These are phyloP conservation scores for Drosophila sp. DNA, from an alignment of 1,140 invertebrate genomes.

Conservation along the genomic window DNA sequence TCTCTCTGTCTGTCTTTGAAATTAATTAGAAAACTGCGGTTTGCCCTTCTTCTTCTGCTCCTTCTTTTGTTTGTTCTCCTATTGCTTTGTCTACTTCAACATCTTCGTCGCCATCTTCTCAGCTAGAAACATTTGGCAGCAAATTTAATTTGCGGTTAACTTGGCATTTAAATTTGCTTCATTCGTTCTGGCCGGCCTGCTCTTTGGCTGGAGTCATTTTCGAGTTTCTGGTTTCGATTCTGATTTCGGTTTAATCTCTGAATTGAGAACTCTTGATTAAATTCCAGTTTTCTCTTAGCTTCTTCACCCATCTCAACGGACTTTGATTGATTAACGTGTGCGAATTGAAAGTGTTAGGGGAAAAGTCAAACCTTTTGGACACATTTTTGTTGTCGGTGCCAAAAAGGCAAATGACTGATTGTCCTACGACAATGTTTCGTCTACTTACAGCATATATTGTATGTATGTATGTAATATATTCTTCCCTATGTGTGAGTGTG, in stretches of 20 bases:
- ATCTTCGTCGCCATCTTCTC: conserved; percentile 10
- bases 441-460: conserved; percentile 8
- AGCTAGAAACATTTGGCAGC: conserved; percentile 52
- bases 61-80: not conserved
- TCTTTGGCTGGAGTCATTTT: not conserved
- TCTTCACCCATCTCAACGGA: conserved; percentile 2
- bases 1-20: conserved; percentile 28
- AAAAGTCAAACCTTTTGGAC: conserved; percentile 69
- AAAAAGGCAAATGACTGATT: conserved; percentile 69
- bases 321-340: conserved; percentile 73
- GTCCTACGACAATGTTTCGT: conserved; percentile 42
- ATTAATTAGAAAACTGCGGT: conserved; percentile 76
- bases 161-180: conserved; percentile 49
- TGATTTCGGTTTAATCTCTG: conserved; percentile 51
- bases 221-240: not conserved
- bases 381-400: conserved; percentile 33
- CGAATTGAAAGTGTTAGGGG: conserved; percentile 51
- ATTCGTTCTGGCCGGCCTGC: not conserved
- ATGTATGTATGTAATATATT: not conserved
- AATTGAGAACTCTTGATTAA: conserved; percentile 57
- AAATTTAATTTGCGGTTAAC: conserved; percentile 74
- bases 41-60: not conserved
- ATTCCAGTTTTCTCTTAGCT: conserved; percentile 37
- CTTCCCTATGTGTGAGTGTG: not conserved
- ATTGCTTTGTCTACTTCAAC: conserved; percentile 5